phyloP scores from a whole-genome alignment of 2,113 vertebrate species.

The Eurystomus gularis region DNA sequence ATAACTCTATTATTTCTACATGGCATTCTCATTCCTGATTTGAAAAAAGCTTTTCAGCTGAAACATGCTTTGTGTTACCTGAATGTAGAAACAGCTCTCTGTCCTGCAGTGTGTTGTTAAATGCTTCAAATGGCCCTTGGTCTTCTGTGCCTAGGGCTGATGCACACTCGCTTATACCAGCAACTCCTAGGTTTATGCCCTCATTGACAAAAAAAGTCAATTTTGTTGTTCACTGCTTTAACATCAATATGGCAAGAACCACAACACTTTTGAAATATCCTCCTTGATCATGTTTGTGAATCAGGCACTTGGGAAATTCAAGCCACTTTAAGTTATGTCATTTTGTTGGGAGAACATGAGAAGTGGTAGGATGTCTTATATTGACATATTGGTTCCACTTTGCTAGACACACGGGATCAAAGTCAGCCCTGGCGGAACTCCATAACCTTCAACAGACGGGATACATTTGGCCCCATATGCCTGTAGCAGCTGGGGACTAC shows the following conservation, averaged over 20 bases:
- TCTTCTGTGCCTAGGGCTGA: neutral
- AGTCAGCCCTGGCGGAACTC: conserved; percentile 43
- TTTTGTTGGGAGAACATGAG: conserved; percentile 15
- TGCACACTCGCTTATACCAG: rapidly evolving
- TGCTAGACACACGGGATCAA: conserved; percentile 37
- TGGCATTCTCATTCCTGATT: neutral
- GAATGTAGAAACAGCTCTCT: neutral
- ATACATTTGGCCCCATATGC: conserved; percentile 51
- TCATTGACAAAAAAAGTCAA: neutral
- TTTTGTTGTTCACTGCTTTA: neutral
- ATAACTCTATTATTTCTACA: neutral
- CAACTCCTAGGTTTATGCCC: neutral
- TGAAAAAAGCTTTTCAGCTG: neutral
- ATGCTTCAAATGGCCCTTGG: neutral
- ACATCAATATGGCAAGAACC: neutral
- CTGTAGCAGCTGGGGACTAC: conserved; percentile 24
- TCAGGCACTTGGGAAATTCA: neutral
- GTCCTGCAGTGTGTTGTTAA: neutral
- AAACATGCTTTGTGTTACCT: neutral
- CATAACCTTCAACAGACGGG: conserved; percentile 49
- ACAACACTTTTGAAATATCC: neutral
- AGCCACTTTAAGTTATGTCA: neutral
- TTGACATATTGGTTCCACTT: conserved; percentile 56
- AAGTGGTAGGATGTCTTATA: conserved; percentile 9
- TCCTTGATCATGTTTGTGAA: neutral